Evolutionary conservation across 2,888 invertebrate species (phyloP).

Genomic region (Drosophila limbata): DNA sequence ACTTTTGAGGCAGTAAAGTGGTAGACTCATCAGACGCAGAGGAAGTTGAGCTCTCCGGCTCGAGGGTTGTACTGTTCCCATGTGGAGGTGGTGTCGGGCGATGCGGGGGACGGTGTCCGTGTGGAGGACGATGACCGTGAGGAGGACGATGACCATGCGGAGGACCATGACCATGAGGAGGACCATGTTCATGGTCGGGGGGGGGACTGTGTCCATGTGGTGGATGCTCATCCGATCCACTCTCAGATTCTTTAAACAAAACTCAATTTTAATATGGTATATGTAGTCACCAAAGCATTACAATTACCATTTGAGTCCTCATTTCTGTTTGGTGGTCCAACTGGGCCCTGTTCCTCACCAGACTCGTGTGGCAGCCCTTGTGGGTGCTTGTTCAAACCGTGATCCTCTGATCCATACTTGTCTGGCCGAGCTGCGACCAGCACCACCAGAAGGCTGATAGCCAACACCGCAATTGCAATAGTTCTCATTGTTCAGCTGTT

Average conservation of each 20-base stretch:
- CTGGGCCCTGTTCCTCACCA: background rate
- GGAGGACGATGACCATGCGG: background rate
- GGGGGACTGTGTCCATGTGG: background rate
- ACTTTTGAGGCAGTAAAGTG: background rate
- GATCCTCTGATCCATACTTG: background rate
- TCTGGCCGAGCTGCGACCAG: conserved; percentile 31
- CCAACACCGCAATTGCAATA: conserved; percentile 16
- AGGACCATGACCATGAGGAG: background rate
- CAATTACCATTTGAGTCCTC: conserved; percentile 30
- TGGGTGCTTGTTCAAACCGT: background rate
- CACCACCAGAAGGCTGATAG: conserved; percentile 28
- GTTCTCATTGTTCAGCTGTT: conserved; percentile 28
- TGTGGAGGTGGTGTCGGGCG: conserved; percentile 23
- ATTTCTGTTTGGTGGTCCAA: conserved; percentile 1
- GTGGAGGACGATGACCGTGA: background rate
- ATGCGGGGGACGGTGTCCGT: conserved; percentile 20
- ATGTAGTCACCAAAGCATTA: no score
- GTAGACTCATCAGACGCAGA: conserved; percentile 9
- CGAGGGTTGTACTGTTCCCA: conserved; percentile 13
- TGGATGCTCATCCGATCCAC: background rate
- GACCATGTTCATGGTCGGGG: background rate
- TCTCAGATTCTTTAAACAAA: background rate
- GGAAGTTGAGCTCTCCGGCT: conserved; percentile 29
- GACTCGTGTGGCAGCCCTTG: background rate
- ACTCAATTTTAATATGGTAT: background rate